Evolutionary conservation across 1,140 invertebrate genomes (phyloP).

Genomic region (Drosophila santomea): DNA sequence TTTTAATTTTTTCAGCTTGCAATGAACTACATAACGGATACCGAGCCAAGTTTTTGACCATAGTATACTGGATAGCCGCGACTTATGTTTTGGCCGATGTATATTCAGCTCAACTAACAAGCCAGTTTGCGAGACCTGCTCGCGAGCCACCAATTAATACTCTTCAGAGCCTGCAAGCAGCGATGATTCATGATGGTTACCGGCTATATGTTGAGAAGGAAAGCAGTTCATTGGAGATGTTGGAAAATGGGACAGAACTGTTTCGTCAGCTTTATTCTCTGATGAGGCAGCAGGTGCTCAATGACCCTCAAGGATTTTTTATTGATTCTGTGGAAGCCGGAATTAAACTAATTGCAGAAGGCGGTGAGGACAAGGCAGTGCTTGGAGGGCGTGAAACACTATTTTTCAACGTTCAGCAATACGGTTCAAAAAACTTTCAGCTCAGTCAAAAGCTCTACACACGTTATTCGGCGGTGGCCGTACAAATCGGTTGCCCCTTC

Average conservation of each 20-base stretch:
- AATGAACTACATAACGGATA: constrained; percentile 86
- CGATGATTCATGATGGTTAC: constrained; percentile 87
- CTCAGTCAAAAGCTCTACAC: constrained; percentile 90
- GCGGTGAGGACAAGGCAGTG: constrained; percentile 86
- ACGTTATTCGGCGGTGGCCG: constrained; percentile 89
- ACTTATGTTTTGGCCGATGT: constrained; percentile 90
- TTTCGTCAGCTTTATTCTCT: constrained; percentile 88
- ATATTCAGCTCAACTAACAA: constrained; percentile 90
- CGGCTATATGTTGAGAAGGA: constrained; percentile 88
- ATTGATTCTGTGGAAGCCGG: constrained; percentile 89
- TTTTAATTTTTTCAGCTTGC: constrained; percentile 48
- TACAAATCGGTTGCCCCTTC: constrained; percentile 90
- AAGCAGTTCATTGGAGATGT: constrained; percentile 88
- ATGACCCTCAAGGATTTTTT: constrained; percentile 77
- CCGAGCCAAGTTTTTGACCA: constrained; percentile 87
- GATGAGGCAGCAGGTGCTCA: constrained; percentile 86
- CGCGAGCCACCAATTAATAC: constrained; percentile 88
- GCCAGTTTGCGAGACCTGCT: constrained; percentile 88
- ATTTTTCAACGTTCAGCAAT: constrained; percentile 89
- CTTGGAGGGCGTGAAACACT: constrained; percentile 89
- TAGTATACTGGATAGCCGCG: constrained; percentile 88
- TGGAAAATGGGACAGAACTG: constrained; percentile 91
- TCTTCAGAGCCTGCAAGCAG: constrained; percentile 87
- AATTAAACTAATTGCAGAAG: constrained; percentile 87
- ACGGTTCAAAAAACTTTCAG: constrained; percentile 89